Evolutionary conservation across 2,797 vertebrate species (phyloP), one percentile per base, ranked within the genome.

Genomic region (Anolis apletophallus): DNA sequence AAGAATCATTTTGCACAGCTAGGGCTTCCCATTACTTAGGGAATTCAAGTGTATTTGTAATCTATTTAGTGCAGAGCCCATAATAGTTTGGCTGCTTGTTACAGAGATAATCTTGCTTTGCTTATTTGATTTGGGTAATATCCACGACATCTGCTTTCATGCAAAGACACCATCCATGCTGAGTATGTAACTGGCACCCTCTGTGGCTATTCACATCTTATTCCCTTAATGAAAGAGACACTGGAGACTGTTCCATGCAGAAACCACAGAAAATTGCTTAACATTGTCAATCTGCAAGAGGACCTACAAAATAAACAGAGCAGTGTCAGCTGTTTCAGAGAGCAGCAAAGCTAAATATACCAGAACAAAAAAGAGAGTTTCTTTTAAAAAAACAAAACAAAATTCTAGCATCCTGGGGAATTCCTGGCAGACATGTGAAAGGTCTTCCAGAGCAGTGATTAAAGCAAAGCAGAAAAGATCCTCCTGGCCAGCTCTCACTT

Each of bases 71-170:
- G 93, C 80, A 86, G 86, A 92, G 90, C 40, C 77, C 75, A 83
- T 83, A 36, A 87, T 79, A 79, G 40, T 79, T 83, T 79, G 52
- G 23, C 81, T 87, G 54, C 74, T 83, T 16, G 87, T 95, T 95
- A 92, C 8, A 83, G 88, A 93, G 91, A 91, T 92, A 95, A 94
- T 94, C 93, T 94, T 88, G 87, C 88, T 88, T 87, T 87, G 90
- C 93, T 94, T 95, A 88, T 95, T 95, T 95, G 91, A 88, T 90
- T 94, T 94, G 91, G 93, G 89, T 87, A 81, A 87, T 90, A 92
- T 95, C 94, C 93, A 94, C 59, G 84, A 93, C 93, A 94, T 95
- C 93, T 95, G 95, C 92, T 94, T 91, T 88, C 2, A 72, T 84
- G 93, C 91, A 91, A 81, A 88, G 92, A 87, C 86, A 16, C 92